A percentile compares a stretch with the other conserved stretches of the same genome.
These are phyloP conservation scores for Porites australiensis DNA, from an alignment of 64 coral and sea anemone genomes.

Conservation along the genomic window DNA sequence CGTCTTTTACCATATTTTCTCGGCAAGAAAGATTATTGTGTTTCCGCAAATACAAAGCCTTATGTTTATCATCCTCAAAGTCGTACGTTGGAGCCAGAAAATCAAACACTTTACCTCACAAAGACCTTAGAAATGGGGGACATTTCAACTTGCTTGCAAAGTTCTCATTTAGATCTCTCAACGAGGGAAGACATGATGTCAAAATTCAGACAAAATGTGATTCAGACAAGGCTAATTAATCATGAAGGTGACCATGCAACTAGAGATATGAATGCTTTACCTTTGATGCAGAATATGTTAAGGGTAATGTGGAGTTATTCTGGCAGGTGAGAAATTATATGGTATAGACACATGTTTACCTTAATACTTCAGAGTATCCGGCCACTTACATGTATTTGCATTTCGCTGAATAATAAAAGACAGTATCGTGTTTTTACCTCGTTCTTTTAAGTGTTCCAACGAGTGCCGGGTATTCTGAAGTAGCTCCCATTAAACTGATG, in stretches of 20 bases:
- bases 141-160: conserved; percentile 48
- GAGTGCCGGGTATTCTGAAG: no score
- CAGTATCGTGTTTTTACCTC: no score
- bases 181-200: conserved; percentile 65
- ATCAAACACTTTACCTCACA: conserved; percentile 79
- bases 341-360: background rate
- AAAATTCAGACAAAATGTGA: conserved; percentile 77
- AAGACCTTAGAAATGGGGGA: conserved; percentile 68
- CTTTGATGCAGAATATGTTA: conserved; percentile 88
- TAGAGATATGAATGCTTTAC: conserved; percentile 73
- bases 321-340: conserved; percentile 32
- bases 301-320: conserved; percentile 87
- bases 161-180: background rate
- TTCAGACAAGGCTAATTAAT: conserved; percentile 85
- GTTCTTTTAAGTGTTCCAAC: no score
- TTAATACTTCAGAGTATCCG: no score
- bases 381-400: no score
- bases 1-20: conserved; percentile 8
- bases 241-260: conserved; percentile 80
- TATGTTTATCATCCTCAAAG: conserved; percentile 86
- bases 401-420: no score
- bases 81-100: conserved; percentile 79
- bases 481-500: no score
- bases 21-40: background rate
- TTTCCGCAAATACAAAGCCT: conserved; percentile 29